Conservation (phyloP, 2,113 vertebrate genomes). For the Macaca mulatta region DNA sequence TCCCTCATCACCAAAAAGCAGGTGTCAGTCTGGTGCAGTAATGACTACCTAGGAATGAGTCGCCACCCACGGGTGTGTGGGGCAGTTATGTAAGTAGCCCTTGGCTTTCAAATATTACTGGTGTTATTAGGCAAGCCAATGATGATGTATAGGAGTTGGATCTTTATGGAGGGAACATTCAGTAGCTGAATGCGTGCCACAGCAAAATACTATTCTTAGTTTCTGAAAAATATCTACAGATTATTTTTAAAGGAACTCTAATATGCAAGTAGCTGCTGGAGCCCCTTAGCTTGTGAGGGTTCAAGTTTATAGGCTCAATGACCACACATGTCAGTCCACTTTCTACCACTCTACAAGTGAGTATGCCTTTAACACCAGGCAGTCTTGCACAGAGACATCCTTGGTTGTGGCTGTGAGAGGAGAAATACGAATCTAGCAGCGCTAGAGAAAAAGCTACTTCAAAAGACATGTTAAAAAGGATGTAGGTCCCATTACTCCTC, state of each 20-base stretch:
- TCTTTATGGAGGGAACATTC: neutral
- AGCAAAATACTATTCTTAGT: neutral
- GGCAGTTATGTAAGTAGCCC: slow-evolving; percentile 91
- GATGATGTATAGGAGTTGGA: neutral
- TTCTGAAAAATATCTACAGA: neutral
- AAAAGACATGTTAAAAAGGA: neutral
- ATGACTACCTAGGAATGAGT: slow-evolving; percentile 99
- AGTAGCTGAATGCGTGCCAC: neutral
- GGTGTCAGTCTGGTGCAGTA: slow-evolving; percentile 98
- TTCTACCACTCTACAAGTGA: neutral
- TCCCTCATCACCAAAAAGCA: slow-evolving; percentile 89
- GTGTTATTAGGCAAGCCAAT: neutral
- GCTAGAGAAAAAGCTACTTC: neutral
- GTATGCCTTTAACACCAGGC: neutral
- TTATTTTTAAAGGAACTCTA: neutral
- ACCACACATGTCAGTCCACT: neutral
- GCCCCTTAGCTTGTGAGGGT: neutral
- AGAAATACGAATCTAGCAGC: neutral
- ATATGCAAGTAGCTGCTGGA: neutral
- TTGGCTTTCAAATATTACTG: neutral
- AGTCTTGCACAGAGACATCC: neutral
- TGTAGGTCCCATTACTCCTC: neutral
- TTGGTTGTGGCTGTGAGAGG: neutral
- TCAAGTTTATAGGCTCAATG: neutral
- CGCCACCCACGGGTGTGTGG: slow-evolving; percentile 93